phyloP scores from a whole-genome alignment of 2,888 invertebrate genomes.

The Reticulitermes lucifugus region DNA sequence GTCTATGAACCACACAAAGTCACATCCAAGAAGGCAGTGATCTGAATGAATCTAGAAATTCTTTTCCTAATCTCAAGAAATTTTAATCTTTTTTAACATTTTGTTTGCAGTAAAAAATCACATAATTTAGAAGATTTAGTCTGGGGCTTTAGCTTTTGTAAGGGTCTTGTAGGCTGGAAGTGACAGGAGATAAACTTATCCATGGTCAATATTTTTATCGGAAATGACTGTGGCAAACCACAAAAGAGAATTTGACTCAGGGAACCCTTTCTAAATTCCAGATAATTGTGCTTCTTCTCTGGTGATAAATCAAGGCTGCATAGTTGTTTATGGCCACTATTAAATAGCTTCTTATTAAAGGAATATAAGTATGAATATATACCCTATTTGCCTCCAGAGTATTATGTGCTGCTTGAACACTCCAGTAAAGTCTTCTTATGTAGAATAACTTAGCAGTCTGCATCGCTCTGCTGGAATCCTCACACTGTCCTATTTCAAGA shows the following conservation, averaged over 20 bases:
- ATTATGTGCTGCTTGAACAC: constrained; percentile 33
- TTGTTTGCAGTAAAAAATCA: too few relatives aligned
- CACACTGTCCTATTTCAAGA: constrained; percentile 28
- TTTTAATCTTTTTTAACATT: too few relatives aligned
- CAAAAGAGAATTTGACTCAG: constrained; percentile 2
- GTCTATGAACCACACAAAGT: too few relatives aligned
- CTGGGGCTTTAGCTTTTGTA: too few relatives aligned
- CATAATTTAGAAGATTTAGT: too few relatives aligned
- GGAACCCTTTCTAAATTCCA: neutral
- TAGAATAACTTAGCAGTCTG: constrained; percentile 28
- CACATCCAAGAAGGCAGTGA: too few relatives aligned
- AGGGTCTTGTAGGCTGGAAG: too few relatives aligned
- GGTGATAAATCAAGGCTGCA: constrained; percentile 24
- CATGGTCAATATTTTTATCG: neutral
- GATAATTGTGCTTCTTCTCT: neutral
- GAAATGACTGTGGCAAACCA: neutral
- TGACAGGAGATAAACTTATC: too few relatives aligned
- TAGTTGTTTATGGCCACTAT: constrained; percentile 26
- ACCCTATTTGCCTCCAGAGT: constrained; percentile 19
- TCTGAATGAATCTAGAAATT: too few relatives aligned
- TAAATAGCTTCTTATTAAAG: constrained; percentile 21
- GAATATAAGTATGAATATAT: constrained; percentile 32
- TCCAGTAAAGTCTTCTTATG: constrained; percentile 36
- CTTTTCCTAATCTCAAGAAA: too few relatives aligned
- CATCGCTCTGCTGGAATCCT: neutral